Percentiles rank a stretch among this genome's conserved stretches.
Evolutionary conservation across 2,113 vertebrate genomes (phyloP).

Genomic region (Rattus norvegicus): DNA sequence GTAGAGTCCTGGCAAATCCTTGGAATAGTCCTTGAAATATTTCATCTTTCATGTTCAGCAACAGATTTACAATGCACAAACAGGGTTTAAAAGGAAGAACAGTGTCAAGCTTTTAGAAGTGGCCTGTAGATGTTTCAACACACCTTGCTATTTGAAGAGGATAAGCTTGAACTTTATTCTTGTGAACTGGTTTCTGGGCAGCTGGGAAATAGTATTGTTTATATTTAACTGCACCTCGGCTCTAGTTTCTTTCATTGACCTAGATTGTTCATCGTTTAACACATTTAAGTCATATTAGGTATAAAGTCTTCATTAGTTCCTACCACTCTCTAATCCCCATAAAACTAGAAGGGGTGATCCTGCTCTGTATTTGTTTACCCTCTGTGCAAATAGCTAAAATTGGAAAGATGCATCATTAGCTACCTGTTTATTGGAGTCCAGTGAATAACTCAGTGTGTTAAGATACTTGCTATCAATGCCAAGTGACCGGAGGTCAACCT

Average conservation of each 20-base stretch:
- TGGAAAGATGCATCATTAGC: neutral
- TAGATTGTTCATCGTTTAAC: neutral
- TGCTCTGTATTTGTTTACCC: neutral
- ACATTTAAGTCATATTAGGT: neutral
- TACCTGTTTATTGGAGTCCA: neutral
- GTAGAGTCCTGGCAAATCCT: neutral
- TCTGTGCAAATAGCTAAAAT: neutral
- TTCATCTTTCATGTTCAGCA: constrained; percentile 25
- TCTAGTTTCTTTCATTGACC: neutral
- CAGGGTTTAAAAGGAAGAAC: neutral
- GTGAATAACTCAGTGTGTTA: neutral
- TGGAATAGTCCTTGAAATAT: neutral
- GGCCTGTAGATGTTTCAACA: neutral
- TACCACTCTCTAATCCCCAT: neutral
- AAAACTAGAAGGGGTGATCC: neutral
- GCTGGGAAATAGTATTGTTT: neutral
- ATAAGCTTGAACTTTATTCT: neutral
- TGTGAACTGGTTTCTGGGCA: neutral
- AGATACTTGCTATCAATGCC: neutral
- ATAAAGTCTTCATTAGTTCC: neutral
- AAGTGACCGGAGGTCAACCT: neutral
- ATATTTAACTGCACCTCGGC: neutral
- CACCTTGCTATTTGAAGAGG: neutral
- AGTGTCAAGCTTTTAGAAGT: neutral
- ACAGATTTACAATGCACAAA: constrained; percentile 28